Evolutionary conservation across 2,113 vertebrate genomes (phyloP), one percentile per base, ranked within the genome.

Genomic region (Chaenocephalus aceratus): DNA sequence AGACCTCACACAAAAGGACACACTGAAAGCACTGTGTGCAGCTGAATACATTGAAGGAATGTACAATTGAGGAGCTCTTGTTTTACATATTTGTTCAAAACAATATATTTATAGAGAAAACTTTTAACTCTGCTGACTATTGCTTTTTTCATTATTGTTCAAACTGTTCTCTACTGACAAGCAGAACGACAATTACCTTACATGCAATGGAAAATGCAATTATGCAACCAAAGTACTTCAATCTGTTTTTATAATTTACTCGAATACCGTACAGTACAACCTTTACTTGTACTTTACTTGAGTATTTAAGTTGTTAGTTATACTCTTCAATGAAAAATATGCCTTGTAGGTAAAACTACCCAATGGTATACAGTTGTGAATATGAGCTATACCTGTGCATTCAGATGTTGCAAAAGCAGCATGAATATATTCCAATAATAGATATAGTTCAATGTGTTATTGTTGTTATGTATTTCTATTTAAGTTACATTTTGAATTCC

Each of bases 1-100:
- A 80, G 82, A 90, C 80, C 86, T 82, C 80, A 83, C 80, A 89
- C 88, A 84, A 88, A 89, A 73, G 82, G 72, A 90, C 13, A n/a
- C 51, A 5, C 48, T 76, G 65, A 85, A 72, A 86, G 76, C 77
- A 74, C 46, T 70, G 44, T 63, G 41, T 14, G 10, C 26, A 2
- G n/a, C 66, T 81, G 72, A 91, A 78, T 80, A 62, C 82, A 75
- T 52, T 21, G 51, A 76, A 69, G 69, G 59, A 80, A 18, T 74
- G 41, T 41, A 70, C 48, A 34, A 68, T 84, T 41, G 36, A 41
- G 36, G 36, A 41, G 36, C 7, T 7, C 1, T 7, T 41, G 36
- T 41, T 41, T 41, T 41, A 6, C 36, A 41, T 41, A 41, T 6
- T 41, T 8, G 36, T 41, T 12, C 10, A 54, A 4, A 30, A 30